A percentile compares a stretch with the other conserved stretches of the same genome.
Evolutionary conservation across 2,113 vertebrate genomes (phyloP).

Genomic region (Pelobates fuscus): DNA sequence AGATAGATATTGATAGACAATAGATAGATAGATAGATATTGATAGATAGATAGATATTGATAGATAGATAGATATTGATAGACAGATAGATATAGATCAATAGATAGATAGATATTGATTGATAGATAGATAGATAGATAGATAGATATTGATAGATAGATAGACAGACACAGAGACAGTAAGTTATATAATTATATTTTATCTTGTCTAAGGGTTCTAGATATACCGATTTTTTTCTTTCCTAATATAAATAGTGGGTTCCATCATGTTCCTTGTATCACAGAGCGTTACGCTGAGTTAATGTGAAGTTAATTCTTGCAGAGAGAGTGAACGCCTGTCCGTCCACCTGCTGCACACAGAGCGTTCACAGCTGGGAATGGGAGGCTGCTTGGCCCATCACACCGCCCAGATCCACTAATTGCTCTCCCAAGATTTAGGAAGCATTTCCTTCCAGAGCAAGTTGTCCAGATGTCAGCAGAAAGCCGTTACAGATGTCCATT

Average conservation of each 20-base stretch:
- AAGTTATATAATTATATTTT: too few relatives aligned
- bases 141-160: too few relatives aligned
- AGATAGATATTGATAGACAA: too few relatives aligned
- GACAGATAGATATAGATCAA: too few relatives aligned
- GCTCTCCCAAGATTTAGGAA: conserved; percentile 35
- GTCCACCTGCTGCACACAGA: conserved; percentile 39
- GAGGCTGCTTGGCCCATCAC: conserved; percentile 30
- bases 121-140: too few relatives aligned
- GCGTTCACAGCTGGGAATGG: conserved; percentile 22
- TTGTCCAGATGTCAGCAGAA: conserved; percentile 34
- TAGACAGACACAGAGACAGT: too few relatives aligned
- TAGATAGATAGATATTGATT: too few relatives aligned
- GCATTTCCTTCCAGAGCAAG: conserved; percentile 46
- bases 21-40: too few relatives aligned
- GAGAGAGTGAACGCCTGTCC: neutral
- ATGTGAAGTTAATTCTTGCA: neutral
- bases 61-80: too few relatives aligned
- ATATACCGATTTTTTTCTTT: too few relatives aligned
- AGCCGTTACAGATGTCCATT: conserved; percentile 21
- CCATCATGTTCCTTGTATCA: conserved; percentile 27
- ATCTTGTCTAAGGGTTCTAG: too few relatives aligned
- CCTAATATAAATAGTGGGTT: conserved; percentile 29
- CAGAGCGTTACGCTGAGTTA: neutral
- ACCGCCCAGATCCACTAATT: conserved; percentile 18
- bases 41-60: too few relatives aligned